Evolutionary conservation across 2,888 invertebrate species (phyloP).

Genomic region (Habrosyne pyritoides): DNA sequence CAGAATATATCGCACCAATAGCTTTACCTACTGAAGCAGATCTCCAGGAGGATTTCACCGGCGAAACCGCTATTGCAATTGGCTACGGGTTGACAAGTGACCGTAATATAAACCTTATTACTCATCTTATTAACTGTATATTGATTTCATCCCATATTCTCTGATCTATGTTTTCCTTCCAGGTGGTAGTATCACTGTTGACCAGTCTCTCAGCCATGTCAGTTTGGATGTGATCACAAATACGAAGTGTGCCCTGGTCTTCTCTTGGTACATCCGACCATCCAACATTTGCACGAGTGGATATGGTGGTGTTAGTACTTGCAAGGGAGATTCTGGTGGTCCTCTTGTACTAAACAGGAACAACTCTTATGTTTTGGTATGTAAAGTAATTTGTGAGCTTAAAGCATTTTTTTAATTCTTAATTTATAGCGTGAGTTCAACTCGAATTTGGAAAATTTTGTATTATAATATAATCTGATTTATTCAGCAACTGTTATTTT

Average conservation of each 20-base stretch:
- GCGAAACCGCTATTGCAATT: constrained; percentile 33
- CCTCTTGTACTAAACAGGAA: constrained; percentile 47
- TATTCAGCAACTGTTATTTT: too few species aligned
- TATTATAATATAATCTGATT: too few species aligned
- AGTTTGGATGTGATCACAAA: constrained; percentile 47
- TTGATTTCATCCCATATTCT: neutral
- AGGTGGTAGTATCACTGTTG: constrained; percentile 27
- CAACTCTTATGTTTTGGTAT: constrained; percentile 44
- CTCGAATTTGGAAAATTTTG: too few species aligned
- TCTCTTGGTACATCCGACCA: constrained; percentile 39
- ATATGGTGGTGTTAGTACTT: constrained; percentile 39
- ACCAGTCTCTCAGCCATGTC: constrained; percentile 40
- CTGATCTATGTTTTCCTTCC: constrained; percentile 10
- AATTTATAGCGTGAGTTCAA: neutral
- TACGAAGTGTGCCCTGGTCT: constrained; percentile 35
- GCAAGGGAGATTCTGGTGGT: constrained; percentile 66
- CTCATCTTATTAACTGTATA: neutral
- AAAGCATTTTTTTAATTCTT: neutral
- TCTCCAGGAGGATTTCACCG: constrained; percentile 32
- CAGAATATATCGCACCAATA: constrained; percentile 38
- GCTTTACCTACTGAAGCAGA: constrained; percentile 38
- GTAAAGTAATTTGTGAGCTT: constrained; percentile 14
- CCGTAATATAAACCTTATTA: constrained; percentile 22
- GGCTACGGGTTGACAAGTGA: constrained; percentile 44
- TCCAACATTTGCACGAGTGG: constrained; percentile 58